A percentile compares a stretch with the other conserved stretches of the same genome.
These are phyloP conservation scores for Sylvilagus bachmani DNA, from an alignment of 2,113 vertebrate species.

Conservation along the genomic window DNA sequence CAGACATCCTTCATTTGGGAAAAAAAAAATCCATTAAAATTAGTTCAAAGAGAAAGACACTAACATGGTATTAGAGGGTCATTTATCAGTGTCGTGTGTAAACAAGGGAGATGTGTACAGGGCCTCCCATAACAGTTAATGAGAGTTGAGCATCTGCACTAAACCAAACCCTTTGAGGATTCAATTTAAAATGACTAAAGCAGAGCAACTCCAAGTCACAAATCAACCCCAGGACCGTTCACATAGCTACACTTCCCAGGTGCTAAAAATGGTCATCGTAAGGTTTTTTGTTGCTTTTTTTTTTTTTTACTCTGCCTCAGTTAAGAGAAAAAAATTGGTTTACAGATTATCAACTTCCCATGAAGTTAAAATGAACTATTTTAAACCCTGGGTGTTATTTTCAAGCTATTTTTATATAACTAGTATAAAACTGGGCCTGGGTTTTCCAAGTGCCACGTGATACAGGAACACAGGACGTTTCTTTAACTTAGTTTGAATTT, in stretches of 20 bases:
- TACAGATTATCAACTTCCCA: conserved; percentile 51
- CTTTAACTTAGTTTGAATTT: conserved; percentile 44
- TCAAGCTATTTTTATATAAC: conserved; percentile 55
- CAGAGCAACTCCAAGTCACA: conserved; percentile 35
- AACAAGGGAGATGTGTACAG: neutral
- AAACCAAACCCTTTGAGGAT: conserved; percentile 15
- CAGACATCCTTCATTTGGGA: neutral
- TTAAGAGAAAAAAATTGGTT: conserved; percentile 15
- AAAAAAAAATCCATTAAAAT: conserved; percentile 58
- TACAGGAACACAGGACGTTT: neutral
- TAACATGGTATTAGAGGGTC: neutral
- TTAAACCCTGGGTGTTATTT: conserved; percentile 12
- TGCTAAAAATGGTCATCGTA: conserved; percentile 53
- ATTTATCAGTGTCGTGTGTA: conserved; percentile 41
- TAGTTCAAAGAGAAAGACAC: conserved; percentile 63
- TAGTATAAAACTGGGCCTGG: neutral
- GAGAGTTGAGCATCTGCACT: conserved; percentile 38
- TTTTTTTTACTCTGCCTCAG: neutral
- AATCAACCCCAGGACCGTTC: conserved; percentile 3
- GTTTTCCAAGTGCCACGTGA: conserved; percentile 10
- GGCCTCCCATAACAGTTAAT: conserved; percentile 38
- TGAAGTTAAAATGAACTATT: too few relatives aligned
- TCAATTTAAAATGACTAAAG: conserved; percentile 48
- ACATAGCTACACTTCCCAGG: neutral
- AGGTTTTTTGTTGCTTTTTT: neutral